Percentiles rank a stretch among this genome's conserved stretches.
phyloP scores from a whole-genome alignment of 1,140 invertebrate genomes.

The Rhagoletis pomonella region DNA sequence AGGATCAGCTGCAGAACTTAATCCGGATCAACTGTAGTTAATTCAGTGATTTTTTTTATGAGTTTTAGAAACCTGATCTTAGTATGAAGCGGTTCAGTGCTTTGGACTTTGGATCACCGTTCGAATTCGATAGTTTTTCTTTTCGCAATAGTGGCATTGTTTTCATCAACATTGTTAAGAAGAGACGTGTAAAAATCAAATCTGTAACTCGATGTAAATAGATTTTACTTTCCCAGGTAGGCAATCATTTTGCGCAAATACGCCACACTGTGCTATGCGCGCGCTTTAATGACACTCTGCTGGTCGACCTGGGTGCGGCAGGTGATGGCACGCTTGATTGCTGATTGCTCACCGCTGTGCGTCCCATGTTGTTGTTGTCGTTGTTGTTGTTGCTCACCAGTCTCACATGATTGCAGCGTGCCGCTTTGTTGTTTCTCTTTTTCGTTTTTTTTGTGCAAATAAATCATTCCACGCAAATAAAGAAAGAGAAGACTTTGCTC shows the following conservation, averaged over 20 bases:
- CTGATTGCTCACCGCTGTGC: neutral
- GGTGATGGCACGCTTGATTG: neutral
- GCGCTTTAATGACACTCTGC: neutral
- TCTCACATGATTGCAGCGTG: neutral
- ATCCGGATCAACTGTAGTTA: no score
- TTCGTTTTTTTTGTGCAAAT: neutral
- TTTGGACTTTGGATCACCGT: no score
- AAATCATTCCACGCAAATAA: neutral
- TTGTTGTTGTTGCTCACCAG: neutral
- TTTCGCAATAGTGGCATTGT: no score
- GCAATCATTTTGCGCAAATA: neutral
- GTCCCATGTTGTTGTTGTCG: neutral
- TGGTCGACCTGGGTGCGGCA: neutral
- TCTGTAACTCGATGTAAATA: no score
- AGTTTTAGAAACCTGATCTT: no score
- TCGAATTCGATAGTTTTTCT: no score
- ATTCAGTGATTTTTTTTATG: no score
- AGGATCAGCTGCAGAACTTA: no score
- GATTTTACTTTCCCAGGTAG: no score
- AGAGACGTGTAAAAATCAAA: no score
- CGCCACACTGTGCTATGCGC: neutral
- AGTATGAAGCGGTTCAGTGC: no score
- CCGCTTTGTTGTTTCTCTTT: neutral
- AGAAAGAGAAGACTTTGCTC: neutral
- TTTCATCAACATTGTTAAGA: no score